These are phyloP conservation scores for Gisinianus flammeolus DNA, from an alignment of 2,888 invertebrate species.

Conservation along the genomic window DNA sequence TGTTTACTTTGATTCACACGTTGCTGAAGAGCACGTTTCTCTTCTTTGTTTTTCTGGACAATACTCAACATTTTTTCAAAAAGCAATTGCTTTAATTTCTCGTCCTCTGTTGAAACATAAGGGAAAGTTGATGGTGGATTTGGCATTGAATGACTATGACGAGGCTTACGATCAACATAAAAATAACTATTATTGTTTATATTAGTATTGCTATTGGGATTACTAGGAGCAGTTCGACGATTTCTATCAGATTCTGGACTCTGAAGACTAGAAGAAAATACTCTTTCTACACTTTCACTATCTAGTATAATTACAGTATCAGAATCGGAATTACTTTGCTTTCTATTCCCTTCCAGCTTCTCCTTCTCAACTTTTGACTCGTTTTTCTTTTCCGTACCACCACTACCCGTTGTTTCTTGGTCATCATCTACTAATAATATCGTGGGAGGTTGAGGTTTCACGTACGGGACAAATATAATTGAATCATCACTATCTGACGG, in stretches of 20 bases:
- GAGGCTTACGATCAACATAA: too few species aligned
- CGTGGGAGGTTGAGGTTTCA: neutral
- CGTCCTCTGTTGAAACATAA: neutral
- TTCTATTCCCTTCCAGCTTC: too few species aligned
- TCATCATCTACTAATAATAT: neutral
- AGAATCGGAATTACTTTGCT: too few species aligned
- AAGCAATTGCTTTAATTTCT: neutral
- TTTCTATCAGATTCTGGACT: neutral
- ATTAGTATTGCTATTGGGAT: neutral
- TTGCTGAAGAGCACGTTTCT: neutral
- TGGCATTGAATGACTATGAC: too few species aligned
- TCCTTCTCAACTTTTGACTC: too few species aligned
- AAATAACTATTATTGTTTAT: neutral
- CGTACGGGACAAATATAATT: neutral
- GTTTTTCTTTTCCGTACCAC: too few species aligned
- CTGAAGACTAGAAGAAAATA: neutral
- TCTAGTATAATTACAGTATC: too few species aligned
- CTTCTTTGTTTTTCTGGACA: neutral
- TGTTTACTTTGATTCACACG: neutral
- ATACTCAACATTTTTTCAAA: neutral
- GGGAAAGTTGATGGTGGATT: neutral
- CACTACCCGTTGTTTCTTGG: neutral
- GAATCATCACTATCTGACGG: neutral
- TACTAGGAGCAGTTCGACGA: neutral
- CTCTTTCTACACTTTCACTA: too few species aligned